phyloP scores from a whole-genome alignment of 2,888 invertebrate species.

The Sinhomidia bicolor region DNA sequence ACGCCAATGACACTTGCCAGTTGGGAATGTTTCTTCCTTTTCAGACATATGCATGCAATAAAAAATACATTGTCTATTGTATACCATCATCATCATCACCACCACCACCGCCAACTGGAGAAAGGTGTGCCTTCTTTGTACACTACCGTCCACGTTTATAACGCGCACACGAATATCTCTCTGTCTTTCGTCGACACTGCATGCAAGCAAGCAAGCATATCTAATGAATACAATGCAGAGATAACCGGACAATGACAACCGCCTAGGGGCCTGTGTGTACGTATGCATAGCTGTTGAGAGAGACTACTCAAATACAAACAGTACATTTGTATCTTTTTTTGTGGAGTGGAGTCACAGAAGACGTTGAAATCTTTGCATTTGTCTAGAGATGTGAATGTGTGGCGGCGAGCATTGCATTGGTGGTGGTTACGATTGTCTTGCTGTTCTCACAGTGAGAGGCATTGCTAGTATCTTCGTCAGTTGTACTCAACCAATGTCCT shows the following conservation, averaged over 20 bases:
- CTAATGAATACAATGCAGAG: slow-evolving; percentile 1
- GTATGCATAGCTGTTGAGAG: too few species aligned
- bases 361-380: slow-evolving; percentile 40
- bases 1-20: slow-evolving; percentile 51
- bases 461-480: slow-evolving; percentile 22
- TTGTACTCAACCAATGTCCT: slow-evolving; percentile 46
- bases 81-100: too few species aligned
- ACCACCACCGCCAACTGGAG: slow-evolving; percentile 24
- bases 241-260: slow-evolving; percentile 69
- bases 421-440: slow-evolving; percentile 32
- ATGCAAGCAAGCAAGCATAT: background rate
- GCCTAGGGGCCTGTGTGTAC: slow-evolving; percentile 52
- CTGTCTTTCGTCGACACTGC: background rate
- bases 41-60: background rate
- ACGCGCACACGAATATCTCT: background rate
- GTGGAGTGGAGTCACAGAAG: slow-evolving; percentile 17
- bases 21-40: slow-evolving; percentile 43
- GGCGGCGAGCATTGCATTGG: slow-evolving; percentile 15
- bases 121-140: slow-evolving; percentile 29
- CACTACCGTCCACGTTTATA: background rate
- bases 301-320: slow-evolving; percentile 29
- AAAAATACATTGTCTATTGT: slow-evolving; percentile 22
- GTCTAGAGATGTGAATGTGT: slow-evolving; percentile 11
- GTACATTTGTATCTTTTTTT: slow-evolving; percentile 28
- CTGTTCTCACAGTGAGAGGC: slow-evolving; percentile 48